phyloP scores from a whole-genome alignment of 2,888 invertebrate species.

The Plutella xylostella region DNA sequence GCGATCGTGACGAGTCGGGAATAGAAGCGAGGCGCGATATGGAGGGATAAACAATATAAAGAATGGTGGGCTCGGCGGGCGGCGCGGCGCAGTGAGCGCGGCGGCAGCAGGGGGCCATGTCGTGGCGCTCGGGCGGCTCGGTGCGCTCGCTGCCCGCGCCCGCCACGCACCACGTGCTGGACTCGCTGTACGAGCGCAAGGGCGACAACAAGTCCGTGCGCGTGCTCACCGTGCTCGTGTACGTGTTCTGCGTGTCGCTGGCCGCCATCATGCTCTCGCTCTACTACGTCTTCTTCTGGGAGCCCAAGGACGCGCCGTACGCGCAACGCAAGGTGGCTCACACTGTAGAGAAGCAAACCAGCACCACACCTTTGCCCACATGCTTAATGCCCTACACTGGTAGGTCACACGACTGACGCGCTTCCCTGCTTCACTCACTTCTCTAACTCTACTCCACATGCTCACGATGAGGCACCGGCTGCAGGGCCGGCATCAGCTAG shows the following conservation, averaged over 20 bases:
- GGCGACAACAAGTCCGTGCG: slow-evolving; percentile 90
- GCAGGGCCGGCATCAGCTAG: no score
- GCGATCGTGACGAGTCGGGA: slow-evolving; percentile 56
- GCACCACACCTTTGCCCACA: slow-evolving; percentile 67
- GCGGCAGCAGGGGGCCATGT: slow-evolving; percentile 43
- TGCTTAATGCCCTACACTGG: slow-evolving; percentile 67
- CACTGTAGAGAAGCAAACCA: slow-evolving; percentile 61
- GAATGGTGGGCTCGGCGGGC: slow-evolving; percentile 41
- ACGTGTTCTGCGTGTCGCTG: slow-evolving; percentile 93
- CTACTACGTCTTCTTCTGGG: slow-evolving; percentile 96
- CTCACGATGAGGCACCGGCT: no score
- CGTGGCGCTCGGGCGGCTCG: slow-evolving; percentile 64
- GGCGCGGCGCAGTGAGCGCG: slow-evolving; percentile 26
- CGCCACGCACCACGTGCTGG: slow-evolving; percentile 73
- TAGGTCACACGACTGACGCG: slow-evolving; percentile 59
- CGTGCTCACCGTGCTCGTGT: slow-evolving; percentile 92
- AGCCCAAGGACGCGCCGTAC: slow-evolving; percentile 74
- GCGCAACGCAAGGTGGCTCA: slow-evolving; percentile 65
- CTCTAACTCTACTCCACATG: not conserved
- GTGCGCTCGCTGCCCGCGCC: slow-evolving; percentile 39
- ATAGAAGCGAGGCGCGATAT: slow-evolving; percentile 62
- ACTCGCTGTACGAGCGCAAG: slow-evolving; percentile 83
- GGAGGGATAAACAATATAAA: slow-evolving; percentile 69
- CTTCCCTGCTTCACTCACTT: slow-evolving; percentile 26
- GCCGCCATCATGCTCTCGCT: slow-evolving; percentile 94